These are phyloP conservation scores for Drosophila cognata DNA, from an alignment of 2,888 invertebrate species.

Conservation along the genomic window DNA sequence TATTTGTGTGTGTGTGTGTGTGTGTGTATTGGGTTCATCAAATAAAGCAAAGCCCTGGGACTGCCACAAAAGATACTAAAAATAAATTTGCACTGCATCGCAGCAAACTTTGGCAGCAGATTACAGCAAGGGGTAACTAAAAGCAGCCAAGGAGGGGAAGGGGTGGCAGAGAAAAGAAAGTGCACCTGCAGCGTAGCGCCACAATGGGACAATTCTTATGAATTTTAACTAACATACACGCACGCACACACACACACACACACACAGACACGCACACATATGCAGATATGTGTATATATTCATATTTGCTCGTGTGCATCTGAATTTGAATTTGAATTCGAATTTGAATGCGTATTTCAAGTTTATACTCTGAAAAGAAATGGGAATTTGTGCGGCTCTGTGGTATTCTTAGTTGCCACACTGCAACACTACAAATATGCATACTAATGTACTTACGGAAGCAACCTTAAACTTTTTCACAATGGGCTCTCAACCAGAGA, in stretches of 20 bases:
- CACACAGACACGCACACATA: neutral
- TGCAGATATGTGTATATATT: neutral
- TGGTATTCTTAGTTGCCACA: conserved; percentile 1
- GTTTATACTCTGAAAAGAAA: conserved; percentile 24
- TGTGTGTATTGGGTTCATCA: conserved; percentile 44
- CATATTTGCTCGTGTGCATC: conserved; percentile 14
- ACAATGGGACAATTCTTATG: conserved; percentile 38
- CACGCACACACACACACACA: neutral
- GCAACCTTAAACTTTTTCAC: neutral
- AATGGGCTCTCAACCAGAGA: neutral
- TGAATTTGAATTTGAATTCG: conserved; percentile 21
- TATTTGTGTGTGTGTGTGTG: conserved; percentile 10
- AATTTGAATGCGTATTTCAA: conserved; percentile 32
- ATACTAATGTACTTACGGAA: neutral
- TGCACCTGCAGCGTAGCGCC: conserved; percentile 40
- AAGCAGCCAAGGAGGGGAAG: neutral
- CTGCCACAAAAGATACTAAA: conserved; percentile 61
- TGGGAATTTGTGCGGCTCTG: conserved; percentile 15
- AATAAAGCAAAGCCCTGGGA: conserved; percentile 55
- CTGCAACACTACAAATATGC: neutral
- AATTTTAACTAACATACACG: conserved; percentile 14
- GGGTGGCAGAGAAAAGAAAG: neutral
- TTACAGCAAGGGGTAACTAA: conserved; percentile 7
- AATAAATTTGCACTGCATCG: conserved; percentile 65
- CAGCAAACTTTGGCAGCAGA: conserved; percentile 32